Percentiles rank a stretch among this genome's conserved stretches.
Evolutionary conservation across 2,888 invertebrate genomes (phyloP).

Genomic region (Folsomia candida): DNA sequence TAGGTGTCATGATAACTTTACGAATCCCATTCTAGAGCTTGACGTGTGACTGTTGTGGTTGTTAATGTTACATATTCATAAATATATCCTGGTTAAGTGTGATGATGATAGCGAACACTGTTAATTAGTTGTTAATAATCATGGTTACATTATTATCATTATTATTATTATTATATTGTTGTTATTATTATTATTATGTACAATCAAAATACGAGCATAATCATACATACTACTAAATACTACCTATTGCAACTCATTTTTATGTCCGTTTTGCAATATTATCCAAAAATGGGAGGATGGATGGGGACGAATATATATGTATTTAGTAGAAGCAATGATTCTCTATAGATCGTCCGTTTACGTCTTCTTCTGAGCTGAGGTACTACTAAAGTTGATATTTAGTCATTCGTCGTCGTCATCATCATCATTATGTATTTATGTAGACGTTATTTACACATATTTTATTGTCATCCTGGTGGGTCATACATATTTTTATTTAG

Average conservation of each 20-base stretch:
- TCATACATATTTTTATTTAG: too few relatives aligned
- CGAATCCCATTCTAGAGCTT: constrained; percentile 44
- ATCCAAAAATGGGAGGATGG: constrained; percentile 1
- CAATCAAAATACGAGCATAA: not conserved
- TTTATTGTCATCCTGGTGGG: not conserved
- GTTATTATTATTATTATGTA: not conserved
- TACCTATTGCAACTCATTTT: constrained; percentile 6
- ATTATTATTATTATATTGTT: too few relatives aligned
- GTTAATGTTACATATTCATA: too few relatives aligned
- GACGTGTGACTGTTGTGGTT: constrained; percentile 36
- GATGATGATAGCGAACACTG: not conserved
- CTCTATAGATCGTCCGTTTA: too few relatives aligned
- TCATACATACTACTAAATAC: not conserved
- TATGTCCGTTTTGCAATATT: constrained; percentile 14
- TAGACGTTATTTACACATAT: not conserved
- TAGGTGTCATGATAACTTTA: constrained; percentile 13
- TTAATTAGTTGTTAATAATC: too few relatives aligned
- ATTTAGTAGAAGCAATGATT: too few relatives aligned
- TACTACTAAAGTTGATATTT: constrained; percentile 14
- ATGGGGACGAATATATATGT: not conserved
- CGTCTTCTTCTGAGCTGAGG: too few relatives aligned
- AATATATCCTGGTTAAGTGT: not conserved
- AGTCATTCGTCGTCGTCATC: constrained; percentile 10
- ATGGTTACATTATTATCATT: too few relatives aligned
- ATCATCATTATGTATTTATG: not conserved